Evolutionary conservation across 2,888 invertebrate genomes (phyloP), one percentile per base, ranked within the genome.

Genomic region (Watsonalla binaria): DNA sequence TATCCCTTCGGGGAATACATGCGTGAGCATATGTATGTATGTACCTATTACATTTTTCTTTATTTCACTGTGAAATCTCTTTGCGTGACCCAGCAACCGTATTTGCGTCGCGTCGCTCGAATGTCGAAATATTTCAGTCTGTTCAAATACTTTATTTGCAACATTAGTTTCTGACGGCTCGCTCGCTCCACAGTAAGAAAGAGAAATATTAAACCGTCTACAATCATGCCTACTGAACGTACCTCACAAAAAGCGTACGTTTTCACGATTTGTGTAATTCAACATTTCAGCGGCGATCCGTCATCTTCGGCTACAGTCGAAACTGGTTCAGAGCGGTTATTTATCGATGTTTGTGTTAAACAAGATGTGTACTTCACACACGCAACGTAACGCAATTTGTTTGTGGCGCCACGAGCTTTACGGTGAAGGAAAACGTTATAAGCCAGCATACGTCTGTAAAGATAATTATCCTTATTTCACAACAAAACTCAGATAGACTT

Each of bases 281-380:
- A 35, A 48, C 37, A 48, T 48, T 49, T 39, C 37, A 7, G 5
- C 37, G 24, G 47, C 42, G 14, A 52, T 52, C 52, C 47, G 52
- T 52, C 52, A 52, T 47, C 52, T 52, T 48, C 47, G 47, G 42
- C n/a, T 8, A n/a, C 45, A 52, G 52, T 37, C 37, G 13, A 37
- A 49, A 37, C 49, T 35, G 49, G 49, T 37, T 15, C 49, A 33
- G 37, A 11, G 8, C 37, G 9, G 15, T 49, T 49, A 39, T 48
- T 14, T 48, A 48, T 49, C 49, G 49, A 37, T 49, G 49, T 49
- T 49, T 49, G 15, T 15, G 35, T 48, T 35, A 48, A 35, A 49
- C 14, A 11, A 34, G 34, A 42, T 42, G 9, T 42, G 11, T 42
- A 2, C 11, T 42, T 11, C 11, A 11, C 42, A 42, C 9, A 42